These are phyloP conservation scores for Grantiella picta DNA, from an alignment of 2,113 vertebrate genomes.

Conservation along the genomic window DNA sequence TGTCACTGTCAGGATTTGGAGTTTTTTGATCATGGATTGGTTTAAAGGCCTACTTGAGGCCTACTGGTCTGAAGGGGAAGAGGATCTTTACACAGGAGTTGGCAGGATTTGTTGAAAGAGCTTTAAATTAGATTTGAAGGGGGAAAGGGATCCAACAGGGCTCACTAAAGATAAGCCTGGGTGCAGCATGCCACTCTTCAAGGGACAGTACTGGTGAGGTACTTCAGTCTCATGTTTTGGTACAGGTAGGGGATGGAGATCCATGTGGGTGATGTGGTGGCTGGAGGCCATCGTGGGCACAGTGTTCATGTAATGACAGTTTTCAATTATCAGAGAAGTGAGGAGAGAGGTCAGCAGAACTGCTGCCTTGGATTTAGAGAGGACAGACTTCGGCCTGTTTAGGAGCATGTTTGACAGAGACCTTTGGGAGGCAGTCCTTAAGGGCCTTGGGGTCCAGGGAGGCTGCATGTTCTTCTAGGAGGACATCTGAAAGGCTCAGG, in stretches of 20 bases:
- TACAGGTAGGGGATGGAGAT: not conserved
- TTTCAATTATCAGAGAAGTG: not conserved
- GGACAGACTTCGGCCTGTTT: not conserved
- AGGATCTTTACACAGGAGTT: not conserved
- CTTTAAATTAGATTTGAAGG: not conserved
- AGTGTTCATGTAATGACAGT: accelerated
- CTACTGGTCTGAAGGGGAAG: not conserved
- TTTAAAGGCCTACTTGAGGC: not conserved
- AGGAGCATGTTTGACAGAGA: not conserved
- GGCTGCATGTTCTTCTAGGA: not conserved
- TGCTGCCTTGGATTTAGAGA: not conserved
- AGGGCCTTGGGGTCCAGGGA: not conserved
- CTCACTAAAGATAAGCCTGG: not conserved
- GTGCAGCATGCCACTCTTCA: not conserved
- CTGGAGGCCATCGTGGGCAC: not conserved
- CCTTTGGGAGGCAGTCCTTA: not conserved
- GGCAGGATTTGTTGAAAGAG: not conserved
- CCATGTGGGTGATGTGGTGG: not conserved
- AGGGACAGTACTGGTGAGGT: not conserved
- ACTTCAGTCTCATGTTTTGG: not conserved
- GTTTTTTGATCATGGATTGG: not conserved
- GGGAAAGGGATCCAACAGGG: not conserved
- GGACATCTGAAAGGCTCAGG: not conserved
- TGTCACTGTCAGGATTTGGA: not conserved
- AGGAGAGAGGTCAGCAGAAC: not conserved